Percentiles rank a stretch among this genome's conserved stretches.
Conservation (phyloP, 2,113 vertebrate genomes). For the Murina feae region DNA sequence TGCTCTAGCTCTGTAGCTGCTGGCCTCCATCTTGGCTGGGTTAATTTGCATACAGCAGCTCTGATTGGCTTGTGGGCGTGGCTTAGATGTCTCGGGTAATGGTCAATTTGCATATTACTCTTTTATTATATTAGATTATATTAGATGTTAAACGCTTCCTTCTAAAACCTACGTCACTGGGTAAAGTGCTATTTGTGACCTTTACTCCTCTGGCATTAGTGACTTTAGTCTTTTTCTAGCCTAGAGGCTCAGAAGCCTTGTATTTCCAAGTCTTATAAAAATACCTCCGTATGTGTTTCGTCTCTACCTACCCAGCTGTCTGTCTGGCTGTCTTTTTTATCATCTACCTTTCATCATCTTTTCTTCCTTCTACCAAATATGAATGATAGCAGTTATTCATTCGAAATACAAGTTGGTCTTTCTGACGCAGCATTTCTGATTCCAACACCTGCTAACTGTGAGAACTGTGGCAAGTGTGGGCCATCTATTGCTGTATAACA, state of each 20-base stretch:
- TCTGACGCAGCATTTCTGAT: neutral
- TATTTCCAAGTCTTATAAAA: neutral
- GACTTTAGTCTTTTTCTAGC: neutral
- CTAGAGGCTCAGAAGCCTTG: neutral
- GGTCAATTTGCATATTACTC: too few relatives aligned
- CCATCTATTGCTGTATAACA: neutral
- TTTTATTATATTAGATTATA: too few relatives aligned
- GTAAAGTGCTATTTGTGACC: neutral
- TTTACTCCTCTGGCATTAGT: neutral
- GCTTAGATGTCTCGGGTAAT: too few relatives aligned
- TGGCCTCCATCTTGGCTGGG: too few relatives aligned
- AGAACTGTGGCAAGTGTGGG: neutral
- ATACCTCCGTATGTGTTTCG: neutral
- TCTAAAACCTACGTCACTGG: neutral
- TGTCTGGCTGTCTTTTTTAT: neutral
- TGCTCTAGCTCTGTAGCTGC: too few relatives aligned
- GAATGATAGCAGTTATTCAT: neutral
- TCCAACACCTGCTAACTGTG: neutral
- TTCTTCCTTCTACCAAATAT: neutral
- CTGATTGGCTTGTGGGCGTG: too few relatives aligned
- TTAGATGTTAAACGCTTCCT: neutral
- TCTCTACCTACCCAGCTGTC: neutral
- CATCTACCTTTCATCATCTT: neutral
- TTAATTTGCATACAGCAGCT: too few relatives aligned
- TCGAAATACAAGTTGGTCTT: neutral